These are phyloP conservation scores for Remorina albescens DNA, from an alignment of 2,797 vertebrate species.

Conservation along the genomic window DNA sequence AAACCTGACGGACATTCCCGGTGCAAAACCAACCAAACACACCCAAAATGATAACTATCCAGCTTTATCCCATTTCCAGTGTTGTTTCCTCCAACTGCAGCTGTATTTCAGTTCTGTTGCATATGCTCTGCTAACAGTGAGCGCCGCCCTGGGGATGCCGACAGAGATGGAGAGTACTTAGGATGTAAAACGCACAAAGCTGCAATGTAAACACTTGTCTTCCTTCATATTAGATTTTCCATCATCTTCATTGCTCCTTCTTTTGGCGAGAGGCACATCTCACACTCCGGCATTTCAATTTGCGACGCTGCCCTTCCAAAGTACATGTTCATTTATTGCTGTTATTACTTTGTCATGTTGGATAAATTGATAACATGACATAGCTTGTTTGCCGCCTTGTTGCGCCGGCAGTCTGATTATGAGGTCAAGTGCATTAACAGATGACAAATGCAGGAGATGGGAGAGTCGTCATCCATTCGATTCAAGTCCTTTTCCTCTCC, in stretches of 20 bases:
- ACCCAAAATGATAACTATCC: slow-evolving; percentile 38
- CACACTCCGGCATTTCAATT: slow-evolving; percentile 79
- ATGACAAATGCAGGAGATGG: slow-evolving; percentile 72
- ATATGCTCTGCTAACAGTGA: slow-evolving; percentile 21
- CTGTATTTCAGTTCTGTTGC: slow-evolving; percentile 20
- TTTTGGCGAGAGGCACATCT: slow-evolving; percentile 71
- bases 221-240: slow-evolving; percentile 78
- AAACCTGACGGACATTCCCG: slow-evolving; percentile 14
- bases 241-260: slow-evolving; percentile 70
- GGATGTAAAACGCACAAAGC: slow-evolving; percentile 69
- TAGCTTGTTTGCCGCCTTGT: slow-evolving; percentile 79
- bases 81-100: slow-evolving; percentile 17
- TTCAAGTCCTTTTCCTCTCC: slow-evolving; percentile 48
- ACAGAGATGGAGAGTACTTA: slow-evolving; percentile 57
- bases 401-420: slow-evolving; percentile 74
- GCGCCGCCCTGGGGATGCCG: slow-evolving; percentile 58
- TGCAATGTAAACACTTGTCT: slow-evolving; percentile 78
- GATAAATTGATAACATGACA: slow-evolving; percentile 85
- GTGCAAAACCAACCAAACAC: slow-evolving; percentile 43
- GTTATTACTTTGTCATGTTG: slow-evolving; percentile 84
- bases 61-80: slow-evolving; percentile 36
- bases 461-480: slow-evolving; percentile 52
- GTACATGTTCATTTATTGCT: slow-evolving; percentile 80
- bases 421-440: slow-evolving; percentile 78
- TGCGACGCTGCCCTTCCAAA: slow-evolving; percentile 70